phyloP scores from a whole-genome alignment of 92 coral and sea anemone species.

The Actinernus sp. region DNA sequence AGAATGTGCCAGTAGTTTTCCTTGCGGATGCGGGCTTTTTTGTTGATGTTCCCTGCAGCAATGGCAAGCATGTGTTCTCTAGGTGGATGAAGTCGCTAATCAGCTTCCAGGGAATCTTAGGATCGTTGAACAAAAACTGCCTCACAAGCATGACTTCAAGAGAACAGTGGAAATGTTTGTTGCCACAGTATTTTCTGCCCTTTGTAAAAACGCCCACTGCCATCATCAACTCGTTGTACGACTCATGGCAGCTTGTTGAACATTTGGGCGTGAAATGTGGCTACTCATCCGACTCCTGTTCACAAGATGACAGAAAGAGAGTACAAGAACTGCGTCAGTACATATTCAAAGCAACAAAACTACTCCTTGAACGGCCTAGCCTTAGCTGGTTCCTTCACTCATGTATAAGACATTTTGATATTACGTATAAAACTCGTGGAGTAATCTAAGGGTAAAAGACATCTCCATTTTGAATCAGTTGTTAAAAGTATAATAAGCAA shows the following conservation, averaged over 20 bases:
- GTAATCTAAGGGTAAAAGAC: constrained; percentile 50
- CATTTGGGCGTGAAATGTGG: constrained; percentile 59
- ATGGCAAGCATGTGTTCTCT: constrained; percentile 41
- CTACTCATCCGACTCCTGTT: constrained; percentile 24
- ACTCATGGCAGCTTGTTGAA: constrained; percentile 76
- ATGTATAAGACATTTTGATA: constrained; percentile 73
- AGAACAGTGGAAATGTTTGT: constrained; percentile 72
- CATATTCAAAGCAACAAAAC: constrained; percentile 39
- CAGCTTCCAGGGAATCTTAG: constrained; percentile 66
- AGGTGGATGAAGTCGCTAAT: constrained; percentile 67
- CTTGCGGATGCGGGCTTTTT: constrained; percentile 91
- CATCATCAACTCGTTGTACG: constrained; percentile 69
- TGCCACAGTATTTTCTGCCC: constrained; percentile 66
- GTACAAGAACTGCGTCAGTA: constrained; percentile 42
- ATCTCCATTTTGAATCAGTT: too few relatives aligned
- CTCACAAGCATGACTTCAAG: constrained; percentile 23
- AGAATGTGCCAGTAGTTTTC: constrained; percentile 50
- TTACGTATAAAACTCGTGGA: constrained; percentile 50
- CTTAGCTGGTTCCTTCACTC: constrained; percentile 56
- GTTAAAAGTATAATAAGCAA: too few relatives aligned
- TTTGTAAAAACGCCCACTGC: constrained; percentile 46
- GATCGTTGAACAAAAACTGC: constrained; percentile 60
- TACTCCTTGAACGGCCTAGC: constrained; percentile 6
- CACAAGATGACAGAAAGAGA: constrained; percentile 39
- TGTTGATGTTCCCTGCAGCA: constrained; percentile 52